Percentiles rank a stretch among this genome's conserved stretches.
Evolutionary conservation across 1,140 invertebrate species (phyloP).

Genomic region (Pemphigus obesinymphae): DNA sequence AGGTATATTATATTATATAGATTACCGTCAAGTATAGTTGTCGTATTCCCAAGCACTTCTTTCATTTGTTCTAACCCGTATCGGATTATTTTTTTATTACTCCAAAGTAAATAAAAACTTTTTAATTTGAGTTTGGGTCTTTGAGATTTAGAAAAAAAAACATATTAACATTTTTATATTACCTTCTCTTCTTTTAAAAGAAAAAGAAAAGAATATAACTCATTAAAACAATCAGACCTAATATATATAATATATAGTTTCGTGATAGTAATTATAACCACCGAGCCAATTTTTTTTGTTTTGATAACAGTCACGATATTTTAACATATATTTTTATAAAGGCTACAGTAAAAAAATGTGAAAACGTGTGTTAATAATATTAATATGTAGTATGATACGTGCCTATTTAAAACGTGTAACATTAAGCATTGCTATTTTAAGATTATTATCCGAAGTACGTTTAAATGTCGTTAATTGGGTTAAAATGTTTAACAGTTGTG

Average conservation of each 20-base stretch:
- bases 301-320: background rate
- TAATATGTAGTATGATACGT: background rate
- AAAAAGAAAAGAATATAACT: background rate
- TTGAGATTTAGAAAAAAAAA: background rate
- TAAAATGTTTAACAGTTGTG: no score
- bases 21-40: no score
- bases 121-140: background rate
- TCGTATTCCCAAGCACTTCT: background rate
- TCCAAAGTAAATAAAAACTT: background rate
- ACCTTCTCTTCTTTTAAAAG: background rate
- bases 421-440: background rate
- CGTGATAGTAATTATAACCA: background rate
- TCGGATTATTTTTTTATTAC: background rate
- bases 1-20: no score
- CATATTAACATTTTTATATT: background rate
- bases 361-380: background rate
- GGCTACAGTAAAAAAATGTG: background rate
- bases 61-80: background rate
- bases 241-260: background rate
- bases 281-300: background rate
- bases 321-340: no score
- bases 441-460: background rate
- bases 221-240: background rate
- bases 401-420: background rate
- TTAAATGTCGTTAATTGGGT: background rate